Evolutionary conservation across 2,888 invertebrate genomes (phyloP).

Genomic region (Zootermopsis nevadensis): DNA sequence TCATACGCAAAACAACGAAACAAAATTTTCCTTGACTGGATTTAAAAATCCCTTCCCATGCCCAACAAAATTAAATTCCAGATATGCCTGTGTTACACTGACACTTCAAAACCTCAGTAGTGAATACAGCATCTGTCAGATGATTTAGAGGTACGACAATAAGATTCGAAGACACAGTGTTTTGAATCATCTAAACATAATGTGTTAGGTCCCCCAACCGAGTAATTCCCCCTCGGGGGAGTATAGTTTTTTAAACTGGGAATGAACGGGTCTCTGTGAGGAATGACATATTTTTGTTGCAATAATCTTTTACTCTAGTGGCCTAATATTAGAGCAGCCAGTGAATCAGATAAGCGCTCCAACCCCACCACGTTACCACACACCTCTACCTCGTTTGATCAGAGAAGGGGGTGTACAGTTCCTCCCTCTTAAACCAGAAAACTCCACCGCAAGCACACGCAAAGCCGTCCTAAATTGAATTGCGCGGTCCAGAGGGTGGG

Average conservation of each 20-base stretch:
- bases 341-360: conserved; percentile 25
- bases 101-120: too few species aligned
- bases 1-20: too few species aligned
- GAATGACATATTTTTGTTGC: conserved; percentile 11
- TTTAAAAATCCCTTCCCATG: too few species aligned
- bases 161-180: too few species aligned
- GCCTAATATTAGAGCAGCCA: not conserved
- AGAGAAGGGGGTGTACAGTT: not conserved
- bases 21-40: too few species aligned
- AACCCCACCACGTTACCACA: not conserved
- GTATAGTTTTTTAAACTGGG: not conserved
- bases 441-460: conserved; percentile 24
- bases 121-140: too few species aligned
- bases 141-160: too few species aligned
- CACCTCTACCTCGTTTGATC: conserved; percentile 30
- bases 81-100: too few species aligned
- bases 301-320: conserved; percentile 17
- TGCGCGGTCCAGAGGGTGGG: conserved; percentile 29
- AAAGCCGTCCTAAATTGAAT: conserved; percentile 43
- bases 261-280: not conserved
- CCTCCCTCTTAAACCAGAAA: conserved; percentile 27
- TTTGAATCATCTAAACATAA: too few species aligned
- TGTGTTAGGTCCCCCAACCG: too few species aligned
- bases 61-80: too few species aligned
- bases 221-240: not conserved